Evolutionary conservation across 30 jellyfish, hydroid and myxozoan genomes (phyloP).

Genomic region (Rhopilema esculentum): DNA sequence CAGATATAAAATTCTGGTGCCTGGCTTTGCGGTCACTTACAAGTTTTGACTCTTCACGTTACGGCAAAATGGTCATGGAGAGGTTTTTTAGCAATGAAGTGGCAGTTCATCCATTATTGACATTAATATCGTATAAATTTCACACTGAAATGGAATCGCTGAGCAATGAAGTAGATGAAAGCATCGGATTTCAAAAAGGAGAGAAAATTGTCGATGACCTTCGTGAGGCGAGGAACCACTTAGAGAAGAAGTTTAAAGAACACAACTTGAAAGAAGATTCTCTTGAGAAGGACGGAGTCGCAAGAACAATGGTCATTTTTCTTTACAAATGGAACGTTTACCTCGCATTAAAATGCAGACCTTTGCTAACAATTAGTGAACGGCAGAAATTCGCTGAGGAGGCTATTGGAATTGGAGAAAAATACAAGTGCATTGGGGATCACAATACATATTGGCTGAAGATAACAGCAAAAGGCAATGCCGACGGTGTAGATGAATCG

Average conservation of each 20-base stretch:
- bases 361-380: not conserved
- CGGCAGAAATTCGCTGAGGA: not conserved
- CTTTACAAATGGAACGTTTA: not conserved
- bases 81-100: not conserved
- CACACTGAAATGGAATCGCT: not conserved
- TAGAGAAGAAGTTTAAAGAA: not conserved
- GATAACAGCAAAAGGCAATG: not conserved
- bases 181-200: not conserved
- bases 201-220: not conserved
- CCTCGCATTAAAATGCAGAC: not conserved
- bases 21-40: constrained; percentile 13
- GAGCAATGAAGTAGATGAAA: not conserved
- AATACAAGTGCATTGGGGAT: not conserved
- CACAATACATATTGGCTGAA: not conserved
- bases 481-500: not conserved
- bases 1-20: constrained; percentile 12
- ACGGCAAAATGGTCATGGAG: not conserved
- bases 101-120: not conserved
- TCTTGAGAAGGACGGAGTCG: not conserved
- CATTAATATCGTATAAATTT: not conserved
- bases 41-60: not conserved
- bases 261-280: not conserved
- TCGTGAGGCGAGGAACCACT: not conserved
- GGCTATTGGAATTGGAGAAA: not conserved
- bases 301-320: not conserved